Evolutionary conservation across 2,797 vertebrate species (phyloP).

Genomic region (Cetoscarus ocellatus): DNA sequence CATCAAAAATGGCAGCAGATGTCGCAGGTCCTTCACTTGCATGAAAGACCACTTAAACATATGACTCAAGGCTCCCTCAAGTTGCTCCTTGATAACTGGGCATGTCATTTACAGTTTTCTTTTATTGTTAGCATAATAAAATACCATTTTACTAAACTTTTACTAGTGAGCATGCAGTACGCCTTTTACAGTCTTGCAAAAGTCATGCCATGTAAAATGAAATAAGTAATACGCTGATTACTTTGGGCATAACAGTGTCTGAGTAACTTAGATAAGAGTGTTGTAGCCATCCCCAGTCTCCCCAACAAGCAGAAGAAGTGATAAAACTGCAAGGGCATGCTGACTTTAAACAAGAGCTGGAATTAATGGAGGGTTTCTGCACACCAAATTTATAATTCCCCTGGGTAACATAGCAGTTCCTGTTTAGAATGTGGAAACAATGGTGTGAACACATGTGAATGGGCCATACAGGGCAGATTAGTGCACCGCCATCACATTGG

Average conservation of each 20-base stretch:
- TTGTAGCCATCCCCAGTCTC: background rate
- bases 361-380: slow-evolving; percentile 52
- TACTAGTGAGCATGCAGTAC: no score
- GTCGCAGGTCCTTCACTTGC: no score
- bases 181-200: no score
- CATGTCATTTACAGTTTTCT: no score
- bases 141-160: no score
- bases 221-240: background rate
- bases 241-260: background rate
- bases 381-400: slow-evolving; percentile 54
- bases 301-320: slow-evolving; percentile 12
- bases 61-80: no score
- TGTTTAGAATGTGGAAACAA: slow-evolving; percentile 78
- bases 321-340: slow-evolving; percentile 15
- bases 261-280: background rate
- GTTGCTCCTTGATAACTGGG: no score
- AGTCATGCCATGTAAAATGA: background rate
- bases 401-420: slow-evolving; percentile 62
- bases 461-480: slow-evolving; percentile 76
- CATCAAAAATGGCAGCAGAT: no score
- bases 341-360: slow-evolving; percentile 32
- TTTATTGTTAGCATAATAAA: no score
- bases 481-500: slow-evolving; percentile 73
- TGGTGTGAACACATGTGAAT: slow-evolving; percentile 76
- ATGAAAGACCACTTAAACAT: no score